Evolutionary conservation across 2,888 invertebrate genomes (phyloP).

Genomic region (Lamellibrachia columna): DNA sequence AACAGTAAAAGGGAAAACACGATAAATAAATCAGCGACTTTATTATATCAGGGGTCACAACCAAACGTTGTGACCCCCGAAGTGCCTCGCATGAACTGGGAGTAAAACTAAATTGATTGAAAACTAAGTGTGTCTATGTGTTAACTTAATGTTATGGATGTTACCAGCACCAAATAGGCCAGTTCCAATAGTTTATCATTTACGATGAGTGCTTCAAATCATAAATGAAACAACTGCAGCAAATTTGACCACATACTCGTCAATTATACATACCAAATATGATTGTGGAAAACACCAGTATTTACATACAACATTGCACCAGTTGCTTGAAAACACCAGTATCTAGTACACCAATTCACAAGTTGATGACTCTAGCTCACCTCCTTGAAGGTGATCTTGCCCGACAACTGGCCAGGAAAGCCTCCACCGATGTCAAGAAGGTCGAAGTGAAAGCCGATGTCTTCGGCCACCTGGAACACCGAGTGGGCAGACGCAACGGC

Average conservation of each 20-base stretch:
- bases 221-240: too few species aligned
- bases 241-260: too few species aligned
- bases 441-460: constrained; percentile 80
- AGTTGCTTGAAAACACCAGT: too few species aligned
- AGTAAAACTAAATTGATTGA: neutral
- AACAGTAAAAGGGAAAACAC: constrained; percentile 35
- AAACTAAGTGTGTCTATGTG: neutral
- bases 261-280: too few species aligned
- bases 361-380: constrained; percentile 62
- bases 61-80: neutral
- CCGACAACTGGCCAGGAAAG: constrained; percentile 79
- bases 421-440: constrained; percentile 89
- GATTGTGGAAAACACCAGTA: too few species aligned
- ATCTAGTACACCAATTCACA: too few species aligned
- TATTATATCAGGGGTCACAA: too few species aligned
- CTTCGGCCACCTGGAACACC: constrained; percentile 78
- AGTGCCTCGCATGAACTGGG: neutral
- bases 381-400: constrained; percentile 76
- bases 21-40: neutral
- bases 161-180: too few species aligned
- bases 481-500: constrained; percentile 79
- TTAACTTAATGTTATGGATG: neutral
- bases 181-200: neutral
- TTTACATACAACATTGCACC: too few species aligned
- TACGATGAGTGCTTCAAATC: neutral